Base-by-base conservation (phyloP, 2,797 vertebrate genomes). In the Toxotes lorentzi region DNA sequence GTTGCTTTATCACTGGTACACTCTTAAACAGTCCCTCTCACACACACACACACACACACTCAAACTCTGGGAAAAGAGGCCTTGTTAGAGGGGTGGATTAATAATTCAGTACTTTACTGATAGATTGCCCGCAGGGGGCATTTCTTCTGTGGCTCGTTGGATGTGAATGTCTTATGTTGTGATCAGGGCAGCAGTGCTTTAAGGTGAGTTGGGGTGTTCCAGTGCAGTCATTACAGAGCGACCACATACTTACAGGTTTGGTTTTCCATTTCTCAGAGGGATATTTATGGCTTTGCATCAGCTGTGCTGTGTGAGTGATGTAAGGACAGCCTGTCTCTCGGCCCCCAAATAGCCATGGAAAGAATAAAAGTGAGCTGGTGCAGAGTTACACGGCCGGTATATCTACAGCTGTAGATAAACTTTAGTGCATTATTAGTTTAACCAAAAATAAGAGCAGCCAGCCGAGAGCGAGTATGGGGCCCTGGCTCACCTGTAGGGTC, bases 231-330 rank as follows among this genome's bases (percentile, higher is more conserved):
- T 86, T 86, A 67, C 7, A 2, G 59, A 59, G 48, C 19, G 34
- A 72, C 76, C 83, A 67, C 82, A 82, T 91, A 74, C 81, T 86
- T 86, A 82, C 81, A 89, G 91, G 87, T 91, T 93, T 81, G 84
- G 89, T 92, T 93, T 91, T 92, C 90, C 76, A 86, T 93, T 92
- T 93, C 91, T 91, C 89, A 79, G 89, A 84, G 90, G 86, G 90
- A 91, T 95, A 95, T 95, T 95, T 95, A 93, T 94, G 94, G 95
- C 85, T 72, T 91, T 88, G 86, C 91, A 93, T 94, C 91, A 92
- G 92, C 91, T 94, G 93, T 89, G 90, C 90, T 59, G 81, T 82
- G 87, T 76, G 90, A 92, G 84, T 92, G 90, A 93, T 90, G 92
- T 92, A 89, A 94, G 90, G 91, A 87, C 90, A 93, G 89, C 83